phyloP scores from a whole-genome alignment of 2,888 invertebrate genomes.

The Lasius platythorax region DNA sequence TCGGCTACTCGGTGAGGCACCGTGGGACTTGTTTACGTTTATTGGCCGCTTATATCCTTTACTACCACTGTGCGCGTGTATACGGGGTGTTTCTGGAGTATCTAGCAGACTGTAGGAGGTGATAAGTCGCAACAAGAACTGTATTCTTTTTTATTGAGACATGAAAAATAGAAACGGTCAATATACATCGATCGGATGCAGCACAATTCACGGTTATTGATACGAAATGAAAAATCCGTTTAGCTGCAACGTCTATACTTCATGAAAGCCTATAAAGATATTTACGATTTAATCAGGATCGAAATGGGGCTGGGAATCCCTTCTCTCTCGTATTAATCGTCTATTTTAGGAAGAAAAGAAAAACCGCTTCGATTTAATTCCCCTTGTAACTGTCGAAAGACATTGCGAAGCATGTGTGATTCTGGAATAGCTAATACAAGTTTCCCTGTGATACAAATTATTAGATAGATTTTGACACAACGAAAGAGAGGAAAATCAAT shows the following conservation, averaged over 20 bases:
- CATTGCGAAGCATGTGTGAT: background rate
- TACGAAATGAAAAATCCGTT: constrained; percentile 8
- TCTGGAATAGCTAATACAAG: background rate
- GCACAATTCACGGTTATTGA: constrained; percentile 17
- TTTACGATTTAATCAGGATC: background rate
- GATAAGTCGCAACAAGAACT: constrained; percentile 40
- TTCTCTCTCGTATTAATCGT: background rate
- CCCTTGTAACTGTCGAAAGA: constrained; percentile 15
- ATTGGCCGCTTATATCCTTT: constrained; percentile 51
- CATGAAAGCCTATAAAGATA: background rate
- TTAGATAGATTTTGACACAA: background rate
- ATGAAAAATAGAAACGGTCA: constrained; percentile 26
- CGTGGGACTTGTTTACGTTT: constrained; percentile 59
- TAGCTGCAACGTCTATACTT: background rate
- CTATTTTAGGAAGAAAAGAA: background rate
- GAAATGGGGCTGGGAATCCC: background rate
- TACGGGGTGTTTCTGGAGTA: constrained; percentile 42
- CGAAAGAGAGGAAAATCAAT: background rate
- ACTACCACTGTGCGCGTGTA: constrained; percentile 26
- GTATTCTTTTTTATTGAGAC: constrained; percentile 22
- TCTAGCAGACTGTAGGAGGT: constrained; percentile 43
- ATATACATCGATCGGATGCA: background rate
- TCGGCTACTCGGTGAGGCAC: constrained; percentile 21
- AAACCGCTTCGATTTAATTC: background rate
- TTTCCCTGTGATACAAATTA: background rate